These are phyloP conservation scores for Okamejei kenojei DNA, from an alignment of 2,797 vertebrate species.

Conservation along the genomic window DNA sequence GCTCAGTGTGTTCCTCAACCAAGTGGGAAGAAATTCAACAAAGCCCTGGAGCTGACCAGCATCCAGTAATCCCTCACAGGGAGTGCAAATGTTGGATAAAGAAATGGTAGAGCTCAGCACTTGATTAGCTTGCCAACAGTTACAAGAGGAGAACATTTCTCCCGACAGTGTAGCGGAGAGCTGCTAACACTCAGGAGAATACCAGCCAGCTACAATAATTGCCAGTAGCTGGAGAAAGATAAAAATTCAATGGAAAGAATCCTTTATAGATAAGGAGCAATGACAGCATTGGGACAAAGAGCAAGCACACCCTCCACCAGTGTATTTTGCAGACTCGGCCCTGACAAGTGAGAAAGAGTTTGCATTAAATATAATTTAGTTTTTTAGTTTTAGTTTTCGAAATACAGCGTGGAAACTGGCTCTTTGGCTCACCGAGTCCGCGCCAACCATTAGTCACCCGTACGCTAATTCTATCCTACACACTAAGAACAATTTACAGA, in stretches of 20 bases:
- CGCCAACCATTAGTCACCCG: no score
- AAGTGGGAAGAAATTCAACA: neutral
- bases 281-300: neutral
- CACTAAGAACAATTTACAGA: no score
- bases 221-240: neutral
- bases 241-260: neutral
- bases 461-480: no score
- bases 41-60: neutral
- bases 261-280: neutral
- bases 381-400: no score
- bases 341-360: neutral
- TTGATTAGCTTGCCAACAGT: constrained; percentile 12
- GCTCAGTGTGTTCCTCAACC: neutral
- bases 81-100: constrained; percentile 22
- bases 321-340: neutral
- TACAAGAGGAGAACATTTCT: neutral
- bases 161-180: neutral
- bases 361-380: neutral
- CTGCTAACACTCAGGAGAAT: neutral
- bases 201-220: neutral
- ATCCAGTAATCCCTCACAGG: neutral
- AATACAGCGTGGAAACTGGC: no score
- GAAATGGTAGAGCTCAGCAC: neutral
- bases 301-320: neutral
- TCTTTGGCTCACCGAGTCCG: no score